Evolutionary conservation across 2,113 vertebrate species (phyloP).

Genomic region (Zootoca vivipara): DNA sequence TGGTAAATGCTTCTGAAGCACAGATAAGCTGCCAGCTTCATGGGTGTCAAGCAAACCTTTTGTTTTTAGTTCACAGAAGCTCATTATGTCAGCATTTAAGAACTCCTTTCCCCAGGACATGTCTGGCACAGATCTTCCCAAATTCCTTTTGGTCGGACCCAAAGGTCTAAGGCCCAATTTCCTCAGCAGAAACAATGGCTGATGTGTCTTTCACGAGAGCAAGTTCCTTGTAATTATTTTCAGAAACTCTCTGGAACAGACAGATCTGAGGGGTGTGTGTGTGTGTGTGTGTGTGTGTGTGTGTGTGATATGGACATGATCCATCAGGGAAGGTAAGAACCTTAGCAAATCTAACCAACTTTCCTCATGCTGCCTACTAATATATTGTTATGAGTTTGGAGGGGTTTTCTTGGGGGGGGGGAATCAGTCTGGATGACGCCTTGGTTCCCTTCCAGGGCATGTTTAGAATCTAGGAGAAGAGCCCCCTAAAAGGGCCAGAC

Average conservation of each 20-base stretch:
- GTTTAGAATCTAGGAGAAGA: too few relatives aligned
- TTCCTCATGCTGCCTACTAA: neutral
- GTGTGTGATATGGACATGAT: too few relatives aligned
- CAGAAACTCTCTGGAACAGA: too few relatives aligned
- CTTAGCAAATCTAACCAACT: neutral
- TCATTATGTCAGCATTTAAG: neutral
- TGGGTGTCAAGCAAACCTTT: neutral
- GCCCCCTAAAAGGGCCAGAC: too few relatives aligned
- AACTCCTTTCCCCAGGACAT: neutral
- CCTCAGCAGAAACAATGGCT: conserved; percentile 19
- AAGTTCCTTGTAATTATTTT: neutral
- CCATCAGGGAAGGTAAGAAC: neutral
- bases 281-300: too few relatives aligned
- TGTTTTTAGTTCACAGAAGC: neutral
- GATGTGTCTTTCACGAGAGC: too few relatives aligned
- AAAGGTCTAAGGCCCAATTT: conserved; percentile 24
- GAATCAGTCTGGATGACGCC: too few relatives aligned
- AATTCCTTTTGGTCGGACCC: conserved; percentile 4
- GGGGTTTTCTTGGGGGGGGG: too few relatives aligned
- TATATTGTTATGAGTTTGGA: neutral
- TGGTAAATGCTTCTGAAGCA: neutral
- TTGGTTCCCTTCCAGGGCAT: too few relatives aligned
- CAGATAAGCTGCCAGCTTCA: neutral
- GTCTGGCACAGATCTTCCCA: neutral
- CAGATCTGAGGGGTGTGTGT: neutral